A percentile compares a stretch with the other conserved stretches of the same genome.
These are phyloP conservation scores for Pyrocoelia pectoralis DNA, from an alignment of 2,888 invertebrate genomes.

Conservation along the genomic window DNA sequence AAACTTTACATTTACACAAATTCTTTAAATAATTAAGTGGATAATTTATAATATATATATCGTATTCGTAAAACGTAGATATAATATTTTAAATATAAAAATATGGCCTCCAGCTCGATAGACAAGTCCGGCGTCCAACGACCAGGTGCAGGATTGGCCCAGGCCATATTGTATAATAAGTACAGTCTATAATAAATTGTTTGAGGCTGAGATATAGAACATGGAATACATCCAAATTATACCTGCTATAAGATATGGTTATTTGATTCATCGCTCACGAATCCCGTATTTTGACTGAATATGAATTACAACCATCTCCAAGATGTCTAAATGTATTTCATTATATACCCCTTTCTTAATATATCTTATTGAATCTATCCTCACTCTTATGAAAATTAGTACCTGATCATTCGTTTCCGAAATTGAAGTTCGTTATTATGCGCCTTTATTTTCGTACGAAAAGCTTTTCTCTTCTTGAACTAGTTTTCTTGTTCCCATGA, in stretches of 20 bases:
- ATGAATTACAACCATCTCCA: constrained; percentile 38
- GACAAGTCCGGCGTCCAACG: constrained; percentile 41
- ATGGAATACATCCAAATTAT: constrained; percentile 40
- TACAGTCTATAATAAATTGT: constrained; percentile 46
- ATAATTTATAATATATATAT: too few relatives aligned
- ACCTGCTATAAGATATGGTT: constrained; percentile 43
- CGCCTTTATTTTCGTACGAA: too few relatives aligned
- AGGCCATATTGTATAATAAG: constrained; percentile 46
- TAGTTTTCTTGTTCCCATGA: too few relatives aligned
- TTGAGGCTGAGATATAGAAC: constrained; percentile 40
- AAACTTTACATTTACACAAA: not conserved
- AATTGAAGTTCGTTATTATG: too few relatives aligned
- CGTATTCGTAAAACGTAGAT: not conserved
- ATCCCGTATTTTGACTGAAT: constrained; percentile 42
- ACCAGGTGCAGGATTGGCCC: constrained; percentile 43
- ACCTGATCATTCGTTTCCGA: too few relatives aligned
- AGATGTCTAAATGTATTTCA: constrained; percentile 11
- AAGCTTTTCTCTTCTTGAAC: too few relatives aligned
- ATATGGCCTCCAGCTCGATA: constrained; percentile 39
- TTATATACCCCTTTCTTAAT: too few relatives aligned
- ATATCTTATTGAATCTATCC: too few relatives aligned
- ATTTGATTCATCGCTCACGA: constrained; percentile 40
- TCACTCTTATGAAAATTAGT: too few relatives aligned
- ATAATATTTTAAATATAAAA: constrained; percentile 23
- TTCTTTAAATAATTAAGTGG: too few relatives aligned